Conservation (phyloP, 1,140 invertebrate genomes). For the Polypedilum vanderplanki region DNA sequence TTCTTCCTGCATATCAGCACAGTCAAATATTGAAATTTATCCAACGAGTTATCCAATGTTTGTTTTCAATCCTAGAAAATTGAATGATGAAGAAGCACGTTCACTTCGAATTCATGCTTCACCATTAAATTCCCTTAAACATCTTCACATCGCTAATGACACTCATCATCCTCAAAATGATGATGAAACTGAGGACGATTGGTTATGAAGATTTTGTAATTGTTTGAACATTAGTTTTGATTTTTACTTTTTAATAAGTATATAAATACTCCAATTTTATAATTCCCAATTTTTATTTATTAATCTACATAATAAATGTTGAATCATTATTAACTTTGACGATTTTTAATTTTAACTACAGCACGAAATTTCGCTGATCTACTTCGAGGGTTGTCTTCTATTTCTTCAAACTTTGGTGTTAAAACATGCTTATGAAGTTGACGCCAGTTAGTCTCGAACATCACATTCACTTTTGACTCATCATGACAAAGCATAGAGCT, state of each 20-base stretch:
- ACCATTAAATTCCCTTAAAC: conserved; percentile 34
- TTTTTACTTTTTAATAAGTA: background rate
- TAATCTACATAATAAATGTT: background rate
- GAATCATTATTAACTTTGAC: background rate
- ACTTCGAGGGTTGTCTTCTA: conserved; percentile 71
- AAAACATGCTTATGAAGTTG: conserved; percentile 76
- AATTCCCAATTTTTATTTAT: background rate
- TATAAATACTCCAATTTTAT: background rate
- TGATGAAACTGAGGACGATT: conserved; percentile 47
- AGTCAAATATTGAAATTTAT: background rate
- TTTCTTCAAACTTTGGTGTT: conserved; percentile 62
- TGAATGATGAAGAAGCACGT: conserved; percentile 48
- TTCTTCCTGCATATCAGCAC: conserved; percentile 36
- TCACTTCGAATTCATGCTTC: background rate
- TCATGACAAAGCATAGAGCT: conserved; percentile 51
- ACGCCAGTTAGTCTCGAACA: conserved; percentile 63
- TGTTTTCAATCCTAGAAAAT: conserved; percentile 63
- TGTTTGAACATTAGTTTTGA: conserved; percentile 40
- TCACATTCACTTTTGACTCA: conserved; percentile 50
- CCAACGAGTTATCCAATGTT: conserved; percentile 71
- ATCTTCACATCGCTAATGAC: conserved; percentile 45
- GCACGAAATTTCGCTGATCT: conserved; percentile 83
- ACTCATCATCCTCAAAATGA: conserved; percentile 55
- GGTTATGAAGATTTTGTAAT: conserved; percentile 62
- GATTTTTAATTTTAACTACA: conserved; percentile 57